Conservation (phyloP, 2,888 invertebrate species). For the Drosophila rubida region DNA sequence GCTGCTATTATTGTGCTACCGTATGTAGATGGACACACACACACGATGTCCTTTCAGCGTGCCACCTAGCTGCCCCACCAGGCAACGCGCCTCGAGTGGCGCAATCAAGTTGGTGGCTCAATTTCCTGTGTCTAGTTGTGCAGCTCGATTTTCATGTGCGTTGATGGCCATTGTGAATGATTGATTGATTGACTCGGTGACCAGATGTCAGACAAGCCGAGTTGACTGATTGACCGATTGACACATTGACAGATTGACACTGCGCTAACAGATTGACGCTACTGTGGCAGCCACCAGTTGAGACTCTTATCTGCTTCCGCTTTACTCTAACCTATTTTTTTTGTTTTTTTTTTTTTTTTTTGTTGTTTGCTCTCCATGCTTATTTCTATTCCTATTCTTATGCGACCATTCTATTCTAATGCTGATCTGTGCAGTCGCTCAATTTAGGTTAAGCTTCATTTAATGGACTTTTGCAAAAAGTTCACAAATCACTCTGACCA, state of each 20-base stretch:
- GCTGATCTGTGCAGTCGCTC: slow-evolving; percentile 24
- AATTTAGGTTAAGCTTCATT: slow-evolving; percentile 59
- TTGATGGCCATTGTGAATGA: slow-evolving; percentile 25
- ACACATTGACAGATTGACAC: slow-evolving; percentile 31
- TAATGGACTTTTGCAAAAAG: slow-evolving; percentile 59
- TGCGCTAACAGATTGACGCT: slow-evolving; percentile 29
- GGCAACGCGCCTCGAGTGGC: too few relatives aligned
- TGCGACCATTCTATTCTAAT: not conserved
- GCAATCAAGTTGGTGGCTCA: slow-evolving; percentile 1
- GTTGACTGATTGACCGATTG: slow-evolving; percentile 36
- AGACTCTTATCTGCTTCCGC: slow-evolving; percentile 6
- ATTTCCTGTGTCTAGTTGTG: not conserved
- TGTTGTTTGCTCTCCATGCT: not conserved
- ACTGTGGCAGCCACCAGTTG: slow-evolving; percentile 32
- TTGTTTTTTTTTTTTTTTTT: not conserved
- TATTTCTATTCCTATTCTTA: not conserved
- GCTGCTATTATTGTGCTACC: not conserved
- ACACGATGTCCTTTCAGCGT: slow-evolving; percentile 27
- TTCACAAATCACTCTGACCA: slow-evolving; percentile 37
- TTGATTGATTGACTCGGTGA: slow-evolving; percentile 58
- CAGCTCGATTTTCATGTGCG: slow-evolving; percentile 40
- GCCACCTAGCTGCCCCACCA: too few relatives aligned
- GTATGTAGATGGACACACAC: slow-evolving; percentile 17
- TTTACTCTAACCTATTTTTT: not conserved
- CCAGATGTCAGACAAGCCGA: slow-evolving; percentile 35